A percentile compares a stretch with the other conserved stretches of the same genome.
phyloP scores from a whole-genome alignment of 2,888 invertebrate species.

The Microctonus brassicae region DNA sequence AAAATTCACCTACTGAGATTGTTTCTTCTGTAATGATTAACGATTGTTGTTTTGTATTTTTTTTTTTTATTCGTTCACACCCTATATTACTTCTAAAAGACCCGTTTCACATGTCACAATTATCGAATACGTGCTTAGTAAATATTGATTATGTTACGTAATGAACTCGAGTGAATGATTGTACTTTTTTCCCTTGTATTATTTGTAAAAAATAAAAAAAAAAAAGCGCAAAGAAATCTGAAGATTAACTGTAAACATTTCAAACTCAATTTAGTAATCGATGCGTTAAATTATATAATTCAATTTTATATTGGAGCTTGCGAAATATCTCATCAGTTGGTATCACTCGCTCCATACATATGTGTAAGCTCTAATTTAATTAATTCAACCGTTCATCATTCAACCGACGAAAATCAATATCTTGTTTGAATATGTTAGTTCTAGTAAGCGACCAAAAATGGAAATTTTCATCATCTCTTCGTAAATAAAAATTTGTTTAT shows the following conservation, averaged over 20 bases:
- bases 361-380: too few species aligned
- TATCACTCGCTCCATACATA: too few species aligned
- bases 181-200: background rate
- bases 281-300: too few species aligned
- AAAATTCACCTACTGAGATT: constrained; percentile 39
- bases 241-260: background rate
- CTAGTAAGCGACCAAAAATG: too few species aligned
- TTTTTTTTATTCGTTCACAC: constrained; percentile 36
- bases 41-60: constrained; percentile 19
- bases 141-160: constrained; percentile 40
- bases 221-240: too few species aligned
- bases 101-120: constrained; percentile 28
- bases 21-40: constrained; percentile 39
- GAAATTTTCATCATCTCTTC: too few species aligned
- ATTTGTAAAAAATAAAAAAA: background rate
- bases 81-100: background rate
- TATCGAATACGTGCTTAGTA: constrained; percentile 20
- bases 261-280: background rate
- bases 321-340: too few species aligned
- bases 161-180: constrained; percentile 24
- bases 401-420: too few species aligned
- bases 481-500: too few species aligned
- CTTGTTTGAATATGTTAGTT: too few species aligned
- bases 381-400: too few species aligned
- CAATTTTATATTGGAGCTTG: too few species aligned